A percentile compares a stretch with the other conserved stretches of the same genome.
Conservation (phyloP, 1,140 invertebrate species). For the Cotesia glomerata region DNA sequence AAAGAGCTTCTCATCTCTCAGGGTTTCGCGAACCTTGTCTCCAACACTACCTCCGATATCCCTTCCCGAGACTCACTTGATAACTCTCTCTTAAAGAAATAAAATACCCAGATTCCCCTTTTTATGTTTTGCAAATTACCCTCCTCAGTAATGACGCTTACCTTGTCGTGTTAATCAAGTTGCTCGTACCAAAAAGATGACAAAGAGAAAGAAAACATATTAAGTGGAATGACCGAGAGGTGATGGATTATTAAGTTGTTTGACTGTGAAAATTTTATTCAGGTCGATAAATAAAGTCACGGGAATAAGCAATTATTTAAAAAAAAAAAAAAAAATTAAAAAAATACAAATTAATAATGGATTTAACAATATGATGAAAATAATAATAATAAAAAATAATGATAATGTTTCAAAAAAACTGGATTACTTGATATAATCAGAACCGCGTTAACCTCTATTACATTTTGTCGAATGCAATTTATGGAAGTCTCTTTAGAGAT, state of each 20-base stretch:
- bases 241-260: slow-evolving; percentile 28
- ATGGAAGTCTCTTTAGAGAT: slow-evolving; percentile 52
- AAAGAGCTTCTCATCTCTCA: slow-evolving; percentile 58
- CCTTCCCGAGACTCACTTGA: slow-evolving; percentile 27
- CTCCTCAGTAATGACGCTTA: slow-evolving; percentile 62
- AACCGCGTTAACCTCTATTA: slow-evolving; percentile 64
- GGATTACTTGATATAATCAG: slow-evolving; percentile 63
- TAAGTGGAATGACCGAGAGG: slow-evolving; percentile 38
- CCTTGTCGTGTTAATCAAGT: slow-evolving; percentile 64
- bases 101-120: slow-evolving; percentile 21
- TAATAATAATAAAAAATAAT: neutral
- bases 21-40: slow-evolving; percentile 54
- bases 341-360: slow-evolving; percentile 19
- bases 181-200: slow-evolving; percentile 63
- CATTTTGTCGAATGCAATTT: slow-evolving; percentile 62
- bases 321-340: slow-evolving; percentile 23
- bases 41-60: slow-evolving; percentile 54
- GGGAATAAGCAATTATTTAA: slow-evolving; percentile 52
- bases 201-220: slow-evolving; percentile 40
- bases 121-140: slow-evolving; percentile 49
- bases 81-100: slow-evolving; percentile 17
- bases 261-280: slow-evolving; percentile 26
- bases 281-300: slow-evolving; percentile 34
- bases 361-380: slow-evolving; percentile 13
- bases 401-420: slow-evolving; percentile 44